Base-by-base conservation (phyloP, 2,113 vertebrate genomes). In the Gorsachius goisagi region DNA sequence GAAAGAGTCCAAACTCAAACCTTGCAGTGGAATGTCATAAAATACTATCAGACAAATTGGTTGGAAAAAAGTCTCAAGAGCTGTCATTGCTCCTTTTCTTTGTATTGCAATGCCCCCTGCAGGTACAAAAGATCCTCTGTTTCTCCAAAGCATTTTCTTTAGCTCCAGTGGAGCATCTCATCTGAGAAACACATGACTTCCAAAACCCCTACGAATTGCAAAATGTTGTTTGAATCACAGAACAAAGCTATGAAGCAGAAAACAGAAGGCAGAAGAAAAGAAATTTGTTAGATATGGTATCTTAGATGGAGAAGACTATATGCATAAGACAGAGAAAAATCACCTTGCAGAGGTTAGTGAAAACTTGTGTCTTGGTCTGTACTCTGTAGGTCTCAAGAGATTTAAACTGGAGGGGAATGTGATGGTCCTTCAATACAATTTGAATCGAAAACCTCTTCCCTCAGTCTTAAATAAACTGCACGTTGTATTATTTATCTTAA, bases 61-160 rank as follows among this genome's bases (percentile, higher is more conserved):
- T 11, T 59, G 62, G 52, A 83, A 67, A 67, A 66, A 59, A 60
- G 26, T 30, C 52, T 59, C 24, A 27, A 18, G 30, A 47, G 53
- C 13, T 35, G 41, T 77, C 33, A 4, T 8, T 16, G 28, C 15
- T 90, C 13, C 23, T 85, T 94, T 97, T 89, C 73, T 92, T 93
- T 97, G 97, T 97, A 68, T 35, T 74, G 86, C 94, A 98, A 76
- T 94, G 97, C 97, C 98, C 96, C 71, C 98, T 97, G 91, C 97
- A 97, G 98, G 96, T 76, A 5, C 3, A 44, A 58, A 66, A 44
- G 50, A 32, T 39, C 17, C 27, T 73, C 24, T 35, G 45, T 88
- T 78, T 78, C 44, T 82, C 30, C 30, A 33, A 0, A 56, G 11
- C 14, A 28, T 73, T 82, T 69, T 76, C 30, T 76, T 68, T 12